Conservation (phyloP, 1,140 invertebrate species). For the Amphibalanus amphitrite region DNA sequence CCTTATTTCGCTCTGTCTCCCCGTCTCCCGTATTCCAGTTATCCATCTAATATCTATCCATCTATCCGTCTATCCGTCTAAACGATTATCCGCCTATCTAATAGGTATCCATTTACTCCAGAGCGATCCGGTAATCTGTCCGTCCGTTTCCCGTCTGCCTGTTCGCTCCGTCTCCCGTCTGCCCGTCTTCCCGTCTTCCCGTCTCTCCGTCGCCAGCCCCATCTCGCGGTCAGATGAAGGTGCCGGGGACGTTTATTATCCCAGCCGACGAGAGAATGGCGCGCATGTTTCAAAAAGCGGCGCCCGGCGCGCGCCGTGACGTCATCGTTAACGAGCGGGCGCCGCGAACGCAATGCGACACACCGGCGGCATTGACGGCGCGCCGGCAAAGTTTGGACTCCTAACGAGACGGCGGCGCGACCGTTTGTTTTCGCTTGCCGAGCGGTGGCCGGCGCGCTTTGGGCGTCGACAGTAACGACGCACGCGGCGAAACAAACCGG, state of each 20-base stretch:
- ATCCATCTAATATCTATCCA: no score
- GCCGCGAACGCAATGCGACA: not conserved
- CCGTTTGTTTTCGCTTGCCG: not conserved
- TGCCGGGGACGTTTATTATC: not conserved
- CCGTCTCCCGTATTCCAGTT: no score
- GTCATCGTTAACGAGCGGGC: not conserved
- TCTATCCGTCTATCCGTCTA: no score
- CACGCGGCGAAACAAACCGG: not conserved
- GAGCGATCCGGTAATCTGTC: no score
- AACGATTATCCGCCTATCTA: no score
- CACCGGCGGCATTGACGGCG: not conserved
- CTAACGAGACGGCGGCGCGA: not conserved
- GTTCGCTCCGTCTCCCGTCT: no score
- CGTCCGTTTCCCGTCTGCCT: no score
- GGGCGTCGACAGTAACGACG: not conserved
- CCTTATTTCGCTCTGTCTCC: no score
- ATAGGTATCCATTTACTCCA: no score
- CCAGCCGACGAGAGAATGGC: not conserved
- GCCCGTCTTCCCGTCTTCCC: no score
- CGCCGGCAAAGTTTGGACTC: not conserved
- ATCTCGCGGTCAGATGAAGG: not conserved
- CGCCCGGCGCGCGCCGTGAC: not conserved
- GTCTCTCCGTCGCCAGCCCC: no score
- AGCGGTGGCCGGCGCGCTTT: not conserved
- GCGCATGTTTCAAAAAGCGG: not conserved